Percentiles rank a stretch among this genome's conserved stretches.
These are phyloP conservation scores for Catamblyrhynchus diadema DNA, from an alignment of 2,797 vertebrate species.

Conservation along the genomic window DNA sequence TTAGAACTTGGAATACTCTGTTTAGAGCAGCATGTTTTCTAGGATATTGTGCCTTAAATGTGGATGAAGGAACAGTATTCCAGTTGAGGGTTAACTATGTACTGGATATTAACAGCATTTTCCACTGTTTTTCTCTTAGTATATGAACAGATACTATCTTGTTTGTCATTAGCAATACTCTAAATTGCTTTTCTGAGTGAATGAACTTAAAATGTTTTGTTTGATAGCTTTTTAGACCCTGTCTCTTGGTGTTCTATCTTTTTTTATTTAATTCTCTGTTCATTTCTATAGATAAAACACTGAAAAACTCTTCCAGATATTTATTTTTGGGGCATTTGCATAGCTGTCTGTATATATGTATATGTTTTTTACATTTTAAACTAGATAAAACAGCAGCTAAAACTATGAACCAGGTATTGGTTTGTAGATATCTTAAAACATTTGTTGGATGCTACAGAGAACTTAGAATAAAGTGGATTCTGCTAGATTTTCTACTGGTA, in stretches of 20 bases:
- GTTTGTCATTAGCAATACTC: neutral
- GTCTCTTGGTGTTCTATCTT: neutral
- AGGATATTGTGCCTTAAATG: neutral
- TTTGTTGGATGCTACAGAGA: neutral
- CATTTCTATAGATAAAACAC: neutral
- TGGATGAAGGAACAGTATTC: neutral
- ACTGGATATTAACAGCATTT: neutral
- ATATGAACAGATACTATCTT: neutral
- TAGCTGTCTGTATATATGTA: fast-evolving
- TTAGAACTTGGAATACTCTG: neutral
- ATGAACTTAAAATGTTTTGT: neutral
- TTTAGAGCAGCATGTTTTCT: neutral
- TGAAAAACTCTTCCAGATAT: neutral
- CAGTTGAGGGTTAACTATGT: neutral
- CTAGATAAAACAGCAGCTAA: neutral
- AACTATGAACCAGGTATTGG: neutral
- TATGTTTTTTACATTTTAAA: neutral
- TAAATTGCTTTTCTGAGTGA: neutral
- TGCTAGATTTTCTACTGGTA: neutral
- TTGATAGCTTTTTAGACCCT: neutral
- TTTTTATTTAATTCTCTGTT: neutral
- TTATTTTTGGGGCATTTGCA: neutral
- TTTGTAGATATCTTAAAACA: neutral
- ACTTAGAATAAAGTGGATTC: neutral
- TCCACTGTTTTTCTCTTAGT: neutral